phyloP scores from a whole-genome alignment of 2,888 invertebrate genomes.

The Platynereis dumerilii region DNA sequence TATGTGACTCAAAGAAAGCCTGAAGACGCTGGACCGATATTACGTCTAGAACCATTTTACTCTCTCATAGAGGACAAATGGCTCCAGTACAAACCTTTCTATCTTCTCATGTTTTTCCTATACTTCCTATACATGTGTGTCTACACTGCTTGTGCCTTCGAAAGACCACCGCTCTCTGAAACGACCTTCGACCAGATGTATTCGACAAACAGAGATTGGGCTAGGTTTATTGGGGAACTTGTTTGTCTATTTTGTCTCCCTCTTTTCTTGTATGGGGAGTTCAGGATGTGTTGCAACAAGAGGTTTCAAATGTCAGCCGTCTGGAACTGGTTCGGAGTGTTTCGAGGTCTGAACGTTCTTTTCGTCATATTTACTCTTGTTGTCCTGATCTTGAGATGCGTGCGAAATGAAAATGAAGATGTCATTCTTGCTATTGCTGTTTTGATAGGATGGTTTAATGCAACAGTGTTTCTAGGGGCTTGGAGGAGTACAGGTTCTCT shows the following conservation, averaged over 20 bases:
- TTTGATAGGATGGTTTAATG: constrained; percentile 15
- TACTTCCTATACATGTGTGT: constrained; percentile 19
- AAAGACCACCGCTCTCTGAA: neutral
- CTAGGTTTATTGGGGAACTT: constrained; percentile 16
- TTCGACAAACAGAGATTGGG: constrained; percentile 11
- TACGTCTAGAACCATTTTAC: constrained; percentile 19
- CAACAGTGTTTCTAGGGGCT: constrained; percentile 14
- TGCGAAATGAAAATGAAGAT: constrained; percentile 13
- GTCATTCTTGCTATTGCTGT: constrained; percentile 2
- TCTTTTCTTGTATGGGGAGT: constrained; percentile 20
- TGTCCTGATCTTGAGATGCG: constrained; percentile 6
- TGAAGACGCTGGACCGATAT: constrained; percentile 4
- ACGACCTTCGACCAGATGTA: constrained; percentile 8
- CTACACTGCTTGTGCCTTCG: constrained; percentile 13
- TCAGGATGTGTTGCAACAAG: constrained; percentile 3
- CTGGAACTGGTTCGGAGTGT: constrained; percentile 14
- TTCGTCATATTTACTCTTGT: constrained; percentile 11
- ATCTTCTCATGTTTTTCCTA: constrained; percentile 8
- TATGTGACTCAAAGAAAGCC: constrained; percentile 14
- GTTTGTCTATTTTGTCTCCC: constrained; percentile 11
- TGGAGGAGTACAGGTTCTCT: constrained; percentile 16
- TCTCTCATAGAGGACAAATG: constrained; percentile 22
- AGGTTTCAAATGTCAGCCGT: constrained; percentile 7
- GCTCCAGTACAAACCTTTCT: constrained; percentile 15
- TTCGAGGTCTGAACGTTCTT: constrained; percentile 8